Evolutionary conservation across 2,888 invertebrate genomes (phyloP), one percentile per base, ranked within the genome.

Genomic region (Drosophila crucigera): DNA sequence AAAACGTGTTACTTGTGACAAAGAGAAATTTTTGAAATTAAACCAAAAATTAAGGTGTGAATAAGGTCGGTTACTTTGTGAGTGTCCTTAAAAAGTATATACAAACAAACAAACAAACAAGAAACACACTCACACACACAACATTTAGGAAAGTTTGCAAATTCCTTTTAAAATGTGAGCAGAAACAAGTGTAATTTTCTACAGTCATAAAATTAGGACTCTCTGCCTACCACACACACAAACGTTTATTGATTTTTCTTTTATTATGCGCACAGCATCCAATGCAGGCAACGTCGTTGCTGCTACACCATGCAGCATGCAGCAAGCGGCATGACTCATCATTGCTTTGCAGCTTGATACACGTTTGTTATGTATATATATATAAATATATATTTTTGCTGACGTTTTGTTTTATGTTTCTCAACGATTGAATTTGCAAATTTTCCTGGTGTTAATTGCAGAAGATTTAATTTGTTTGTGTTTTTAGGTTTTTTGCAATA

Each of bases 401-500:
- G 54, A 58, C 35, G 19, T 41, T 35, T 50, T 52, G 30, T 25
- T 33, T 52, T 50, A 52, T 52, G 16, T 56, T 37, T 53, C 25
- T 14, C 22, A 28, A 63, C 31, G 61, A 76, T 63, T 61, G 43
- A 66, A 76, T 76, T 71, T 76, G 76, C 71, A 71, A 76, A 76
- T 71, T 70, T 70, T 76, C 52, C 22, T 56, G 9, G n/a, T 50
- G 10, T 53, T 19, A 43, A 39, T n/a, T 39, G 16, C 28, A 22
- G 22, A 55, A 61, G 31, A 63, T 52, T 55, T 19, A 68, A 69
- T 73, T 64, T 56, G 41, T 47, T 49, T 63, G 78, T 68, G 62
- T 69, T 52, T 55, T n/a, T 74, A 84, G 82, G 84, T 76, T 79
- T 84, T 77, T 55, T 41, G 33, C 43, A 70, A 56, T 67, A 59